Evolutionary conservation across 1,140 invertebrate genomes (phyloP), one percentile per base, ranked within the genome.

Genomic region (Meloidogyne hapla): DNA sequence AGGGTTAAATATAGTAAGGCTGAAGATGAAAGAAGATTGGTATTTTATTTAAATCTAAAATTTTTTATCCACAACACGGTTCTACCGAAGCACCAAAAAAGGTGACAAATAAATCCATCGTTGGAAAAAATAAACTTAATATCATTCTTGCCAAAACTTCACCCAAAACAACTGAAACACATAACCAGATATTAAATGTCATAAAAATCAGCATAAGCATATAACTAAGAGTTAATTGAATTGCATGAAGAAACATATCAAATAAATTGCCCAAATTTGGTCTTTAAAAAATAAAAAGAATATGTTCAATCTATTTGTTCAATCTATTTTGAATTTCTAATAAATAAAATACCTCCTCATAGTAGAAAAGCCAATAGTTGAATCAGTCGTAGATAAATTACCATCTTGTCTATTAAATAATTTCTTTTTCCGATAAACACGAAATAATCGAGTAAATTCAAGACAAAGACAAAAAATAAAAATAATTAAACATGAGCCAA

Each of bases 201-300:
- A 98, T 98, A 88, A 98, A 96, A 75, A 97, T 92, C 23, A 98
- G 89, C 95, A 98, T 98, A 23, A 98, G 91, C 82, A 94, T 91
- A 88, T 97, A 97, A 23, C 93, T 94, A 38, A 95, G 88, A 3
- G 93, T 91, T 69, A 96, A 91, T 88, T 98, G 95, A 0, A 96
- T 78, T 74, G 95, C 90, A 87, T 98, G 94, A 8, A 98, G 90
- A 12, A 92, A 82, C 1, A 94, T 96, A 88, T 98, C 94, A 42
- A 92, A 89, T n/a, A 92, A 87, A 88, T 96, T 94, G 78, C 79
- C 69, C 2, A 74, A 5, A 68, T 80, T 63, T n/a, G 67, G 21
- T 66, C 70, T 84, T 21, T 23, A 79, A 77, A 75, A 23, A 38
- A 75, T 23, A n/a, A n/a, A n/a, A n/a, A n/a, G n/a, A n/a, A n/a